Evolutionary conservation across 2,888 invertebrate species (phyloP).

Genomic region (Protonemura montana): DNA sequence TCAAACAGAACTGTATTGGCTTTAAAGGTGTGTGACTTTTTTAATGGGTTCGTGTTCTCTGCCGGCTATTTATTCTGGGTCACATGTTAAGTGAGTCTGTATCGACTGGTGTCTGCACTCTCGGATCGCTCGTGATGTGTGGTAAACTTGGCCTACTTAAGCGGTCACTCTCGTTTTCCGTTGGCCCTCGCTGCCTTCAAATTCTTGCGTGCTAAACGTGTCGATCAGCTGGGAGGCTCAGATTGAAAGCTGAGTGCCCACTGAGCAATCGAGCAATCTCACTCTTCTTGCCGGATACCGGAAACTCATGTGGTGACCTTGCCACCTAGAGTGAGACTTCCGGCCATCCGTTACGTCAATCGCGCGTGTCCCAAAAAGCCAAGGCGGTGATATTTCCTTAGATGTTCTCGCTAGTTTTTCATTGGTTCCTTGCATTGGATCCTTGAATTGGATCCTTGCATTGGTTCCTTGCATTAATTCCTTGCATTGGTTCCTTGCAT

Average conservation of each 20-base stretch:
- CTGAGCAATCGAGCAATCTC: neutral
- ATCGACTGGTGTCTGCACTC: neutral
- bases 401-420: too few relatives aligned
- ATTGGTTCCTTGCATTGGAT: too few relatives aligned
- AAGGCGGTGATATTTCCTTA: neutral
- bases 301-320: neutral
- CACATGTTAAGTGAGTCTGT: neutral
- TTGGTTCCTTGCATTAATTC: too few relatives aligned
- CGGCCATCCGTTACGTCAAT: neutral
- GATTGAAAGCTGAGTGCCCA: neutral
- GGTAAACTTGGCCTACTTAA: neutral
- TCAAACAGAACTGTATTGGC: too few relatives aligned
- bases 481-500: too few relatives aligned
- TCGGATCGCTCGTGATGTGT: neutral
- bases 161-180: neutral
- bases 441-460: too few relatives aligned
- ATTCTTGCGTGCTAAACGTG: neutral
- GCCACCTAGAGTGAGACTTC: neutral
- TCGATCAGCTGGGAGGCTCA: neutral
- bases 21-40: too few relatives aligned
- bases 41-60: too few relatives aligned
- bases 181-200: neutral
- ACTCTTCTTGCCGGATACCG: neutral
- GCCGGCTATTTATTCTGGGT: neutral
- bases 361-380: neutral